These are phyloP conservation scores for Tragulus kanchil DNA, from an alignment of 2,113 vertebrate genomes.

Conservation along the genomic window DNA sequence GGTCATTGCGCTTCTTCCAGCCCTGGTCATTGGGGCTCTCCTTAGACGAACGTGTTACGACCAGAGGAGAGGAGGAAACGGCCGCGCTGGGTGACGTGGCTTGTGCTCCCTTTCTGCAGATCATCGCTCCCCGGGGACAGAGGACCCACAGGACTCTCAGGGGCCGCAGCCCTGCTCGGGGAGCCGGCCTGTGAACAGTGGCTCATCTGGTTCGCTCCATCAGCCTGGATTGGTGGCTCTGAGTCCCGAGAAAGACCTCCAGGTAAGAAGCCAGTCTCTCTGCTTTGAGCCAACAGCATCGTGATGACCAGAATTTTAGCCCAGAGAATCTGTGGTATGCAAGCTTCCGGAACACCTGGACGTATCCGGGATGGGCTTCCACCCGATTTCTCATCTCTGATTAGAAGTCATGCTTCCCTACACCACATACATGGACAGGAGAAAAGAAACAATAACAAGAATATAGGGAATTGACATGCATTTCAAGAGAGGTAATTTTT, in stretches of 20 bases:
- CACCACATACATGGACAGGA: background rate
- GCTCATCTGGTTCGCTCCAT: background rate
- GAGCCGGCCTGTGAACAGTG: background rate
- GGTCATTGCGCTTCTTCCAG: background rate
- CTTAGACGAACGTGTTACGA: too few relatives aligned
- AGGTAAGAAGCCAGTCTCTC: conserved; percentile 62
- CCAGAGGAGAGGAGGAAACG: background rate
- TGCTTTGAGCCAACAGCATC: fast-evolving
- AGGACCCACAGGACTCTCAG: background rate
- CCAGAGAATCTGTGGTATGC: fast-evolving
- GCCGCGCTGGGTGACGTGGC: background rate
- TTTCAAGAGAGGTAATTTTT: background rate
- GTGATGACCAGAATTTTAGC: fast-evolving
- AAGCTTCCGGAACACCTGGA: fast-evolving
- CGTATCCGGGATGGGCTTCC: background rate
- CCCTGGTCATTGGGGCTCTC: background rate
- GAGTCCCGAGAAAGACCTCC: conserved; percentile 14
- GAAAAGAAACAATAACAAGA: background rate
- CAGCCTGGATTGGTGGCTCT: conserved; percentile 66
- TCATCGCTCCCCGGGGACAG: background rate
- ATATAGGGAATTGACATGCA: background rate
- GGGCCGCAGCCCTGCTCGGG: background rate
- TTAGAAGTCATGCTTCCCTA: background rate
- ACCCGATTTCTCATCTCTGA: background rate
- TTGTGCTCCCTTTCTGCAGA: conserved; percentile 24